Evolutionary conservation across 1,140 invertebrate species (phyloP).

Genomic region (Hirudo medicinalis): DNA sequence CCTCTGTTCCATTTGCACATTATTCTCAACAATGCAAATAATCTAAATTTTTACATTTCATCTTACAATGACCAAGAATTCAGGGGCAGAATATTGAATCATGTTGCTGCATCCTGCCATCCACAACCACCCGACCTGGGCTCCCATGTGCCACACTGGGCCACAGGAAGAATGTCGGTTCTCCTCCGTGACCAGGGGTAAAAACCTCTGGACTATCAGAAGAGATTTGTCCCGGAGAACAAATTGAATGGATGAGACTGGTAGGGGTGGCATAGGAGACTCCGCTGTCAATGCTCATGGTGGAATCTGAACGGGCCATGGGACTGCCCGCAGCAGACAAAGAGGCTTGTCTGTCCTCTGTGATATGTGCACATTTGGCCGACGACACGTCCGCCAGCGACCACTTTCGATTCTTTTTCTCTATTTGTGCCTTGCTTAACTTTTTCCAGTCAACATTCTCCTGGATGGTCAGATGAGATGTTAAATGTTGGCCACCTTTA

Average conservation of each 20-base stretch:
- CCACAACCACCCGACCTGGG: too few species aligned
- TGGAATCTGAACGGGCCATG: slow-evolving; percentile 9
- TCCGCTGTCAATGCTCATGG: slow-evolving; percentile 17
- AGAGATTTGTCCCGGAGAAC: slow-evolving; percentile 10
- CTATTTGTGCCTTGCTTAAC: too few species aligned
- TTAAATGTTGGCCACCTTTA: too few species aligned
- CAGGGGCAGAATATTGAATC: too few species aligned
- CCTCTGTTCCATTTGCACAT: too few species aligned
- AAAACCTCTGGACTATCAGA: slow-evolving; percentile 14
- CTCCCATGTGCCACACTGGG: background rate
- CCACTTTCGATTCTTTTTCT: slow-evolving; percentile 8
- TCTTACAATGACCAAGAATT: too few species aligned
- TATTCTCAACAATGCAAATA: too few species aligned
- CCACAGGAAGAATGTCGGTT: slow-evolving; percentile 4
- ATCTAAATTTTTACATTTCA: too few species aligned
- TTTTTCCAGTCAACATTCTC: too few species aligned
- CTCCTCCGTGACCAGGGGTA: background rate
- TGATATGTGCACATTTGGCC: background rate
- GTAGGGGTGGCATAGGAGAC: slow-evolving; percentile 11
- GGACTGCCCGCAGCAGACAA: background rate
- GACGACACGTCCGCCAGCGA: background rate
- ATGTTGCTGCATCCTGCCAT: too few species aligned
- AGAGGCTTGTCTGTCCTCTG: background rate
- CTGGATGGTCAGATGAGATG: too few species aligned
- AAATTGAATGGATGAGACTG: slow-evolving; percentile 10